A percentile compares a stretch with the other conserved stretches of the same genome.
These are phyloP conservation scores for Phenganax subtilis DNA, from an alignment of 92 coral and sea anemone species.

Conservation along the genomic window DNA sequence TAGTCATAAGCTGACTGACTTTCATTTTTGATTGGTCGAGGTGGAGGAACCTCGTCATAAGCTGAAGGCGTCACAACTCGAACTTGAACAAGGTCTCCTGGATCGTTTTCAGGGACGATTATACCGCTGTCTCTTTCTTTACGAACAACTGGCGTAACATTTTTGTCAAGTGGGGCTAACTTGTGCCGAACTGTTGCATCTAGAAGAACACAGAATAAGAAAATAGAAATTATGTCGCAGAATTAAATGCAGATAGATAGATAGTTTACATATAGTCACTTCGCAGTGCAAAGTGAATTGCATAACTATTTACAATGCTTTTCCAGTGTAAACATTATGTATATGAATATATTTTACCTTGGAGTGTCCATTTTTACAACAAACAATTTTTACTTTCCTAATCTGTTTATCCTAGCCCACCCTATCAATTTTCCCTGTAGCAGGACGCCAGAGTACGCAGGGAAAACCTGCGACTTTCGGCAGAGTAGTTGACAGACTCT, in stretches of 20 bases:
- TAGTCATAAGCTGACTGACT: constrained; percentile 50
- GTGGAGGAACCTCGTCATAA: constrained; percentile 41
- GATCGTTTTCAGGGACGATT: not conserved
- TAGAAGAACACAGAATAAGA: not conserved
- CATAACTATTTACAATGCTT: too few relatives aligned
- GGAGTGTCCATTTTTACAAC: too few relatives aligned
- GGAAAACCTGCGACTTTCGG: too few relatives aligned
- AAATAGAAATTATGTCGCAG: not conserved
- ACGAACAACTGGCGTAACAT: not conserved
- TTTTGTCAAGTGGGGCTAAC: not conserved
- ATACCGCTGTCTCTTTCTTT: constrained; percentile 9
- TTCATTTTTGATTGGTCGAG: constrained; percentile 35
- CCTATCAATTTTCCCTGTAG: too few relatives aligned
- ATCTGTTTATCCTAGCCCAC: too few relatives aligned
- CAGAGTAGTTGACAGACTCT: too few relatives aligned
- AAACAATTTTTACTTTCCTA: too few relatives aligned
- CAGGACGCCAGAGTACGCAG: too few relatives aligned
- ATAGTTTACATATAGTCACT: not conserved
- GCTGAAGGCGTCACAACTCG: not conserved
- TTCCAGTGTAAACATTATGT: too few relatives aligned
- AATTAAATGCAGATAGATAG: not conserved
- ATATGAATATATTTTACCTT: too few relatives aligned
- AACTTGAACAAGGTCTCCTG: not conserved
- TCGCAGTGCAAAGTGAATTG: too few relatives aligned
- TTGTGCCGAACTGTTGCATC: constrained; percentile 2